Base-by-base conservation (phyloP, 1,140 invertebrate species). In the Bathynomus jamesi region DNA sequence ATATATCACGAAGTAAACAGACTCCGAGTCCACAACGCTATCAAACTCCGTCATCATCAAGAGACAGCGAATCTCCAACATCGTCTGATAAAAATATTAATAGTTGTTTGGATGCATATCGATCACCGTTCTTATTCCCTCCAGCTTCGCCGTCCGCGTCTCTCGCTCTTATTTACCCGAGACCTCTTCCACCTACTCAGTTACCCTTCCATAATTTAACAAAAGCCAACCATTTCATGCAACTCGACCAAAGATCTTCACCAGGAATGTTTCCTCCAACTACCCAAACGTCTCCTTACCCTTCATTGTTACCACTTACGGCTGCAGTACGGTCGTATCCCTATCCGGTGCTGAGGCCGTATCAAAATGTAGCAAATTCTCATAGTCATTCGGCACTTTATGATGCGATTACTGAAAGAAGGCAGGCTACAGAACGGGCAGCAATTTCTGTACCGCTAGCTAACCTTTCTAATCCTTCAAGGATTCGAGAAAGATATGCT, bases 401-500 rank as follows among this genome's bases (percentile, higher is more conserved):
- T 17, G 67, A 69, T 7, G 67, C 67, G 25, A 69, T 69, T 10
- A 69, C 60, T 11, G 53, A 61, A 28, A 53, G 67, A 21, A 5
- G 67, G 30, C 40, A 11, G 21, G 21, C 13, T 21, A 2, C 40
- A 17, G 40, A 53, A 53, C 2, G 40, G 21, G 40, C 40, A 53
- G 21, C 11, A 17, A 53, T 21, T 21, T 53, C 40, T 17, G 40
- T 53, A 17, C 21, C 40, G 5, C 21, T 53, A 53, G 21, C 40
- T 53, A 53, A 53, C 21, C 40, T 53, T 53, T 53, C 40, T 53
- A 60, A 28, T 27, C 28, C 67, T 29, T 60, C 40, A 28, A 84
- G 83, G 71, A 67, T 71, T 63, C 84, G 84, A 73, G 96, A 99
- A 81, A 86, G 95, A 40, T 99, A 99, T 83, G 91, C 94, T 2